Evolutionary conservation across 2,113 vertebrate genomes (phyloP).

Genomic region (Cynocephalus volans): DNA sequence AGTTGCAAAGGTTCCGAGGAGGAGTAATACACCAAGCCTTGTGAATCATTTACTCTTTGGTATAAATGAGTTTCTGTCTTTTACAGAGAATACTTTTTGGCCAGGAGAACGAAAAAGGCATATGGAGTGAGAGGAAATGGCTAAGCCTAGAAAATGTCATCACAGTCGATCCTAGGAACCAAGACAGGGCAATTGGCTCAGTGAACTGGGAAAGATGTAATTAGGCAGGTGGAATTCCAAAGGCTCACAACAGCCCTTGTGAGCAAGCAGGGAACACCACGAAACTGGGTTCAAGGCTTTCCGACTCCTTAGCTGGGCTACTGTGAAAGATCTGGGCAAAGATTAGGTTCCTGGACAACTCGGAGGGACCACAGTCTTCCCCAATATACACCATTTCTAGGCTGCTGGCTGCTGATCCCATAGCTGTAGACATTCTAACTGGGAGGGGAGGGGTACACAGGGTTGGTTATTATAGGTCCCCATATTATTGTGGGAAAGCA

Average conservation of each 20-base stretch:
- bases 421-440: neutral
- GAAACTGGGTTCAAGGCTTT: neutral
- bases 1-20: conserved; percentile 68
- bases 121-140: conserved; percentile 79
- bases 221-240: neutral
- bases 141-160: conserved; percentile 83
- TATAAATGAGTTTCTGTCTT: conserved; percentile 70
- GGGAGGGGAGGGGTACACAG: neutral
- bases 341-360: neutral
- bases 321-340: neutral
- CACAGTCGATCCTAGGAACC: conserved; percentile 65
- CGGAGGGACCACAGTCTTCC: neutral
- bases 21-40: conserved; percentile 32
- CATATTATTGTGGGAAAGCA: neutral
- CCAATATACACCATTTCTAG: neutral
- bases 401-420: neutral
- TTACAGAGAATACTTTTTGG: conserved; percentile 70
- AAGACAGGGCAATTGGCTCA: conserved; percentile 64
- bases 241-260: neutral
- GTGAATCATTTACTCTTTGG: conserved; percentile 64
- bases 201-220: neutral
- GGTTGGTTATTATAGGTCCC: neutral
- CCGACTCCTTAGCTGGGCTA: neutral
- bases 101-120: conserved; percentile 74
- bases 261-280: neutral